These are phyloP conservation scores for Drosophila lacicola DNA, from an alignment of 2,888 invertebrate species.

Conservation along the genomic window DNA sequence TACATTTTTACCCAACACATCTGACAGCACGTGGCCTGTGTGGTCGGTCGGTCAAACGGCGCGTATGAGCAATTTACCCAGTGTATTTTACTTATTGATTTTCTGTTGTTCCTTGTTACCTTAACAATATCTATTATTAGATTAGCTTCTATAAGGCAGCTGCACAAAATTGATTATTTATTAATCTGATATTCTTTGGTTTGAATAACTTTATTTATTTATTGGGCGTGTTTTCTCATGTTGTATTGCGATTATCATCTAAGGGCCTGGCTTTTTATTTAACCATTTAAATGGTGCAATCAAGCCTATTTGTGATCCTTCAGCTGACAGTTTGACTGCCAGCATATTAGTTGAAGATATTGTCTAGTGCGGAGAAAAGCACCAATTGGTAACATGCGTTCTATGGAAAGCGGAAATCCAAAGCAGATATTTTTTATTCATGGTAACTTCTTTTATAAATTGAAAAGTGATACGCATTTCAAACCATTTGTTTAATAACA, in stretches of 20 bases:
- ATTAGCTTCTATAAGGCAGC: neutral
- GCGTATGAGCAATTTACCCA: conserved; percentile 36
- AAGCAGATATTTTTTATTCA: neutral
- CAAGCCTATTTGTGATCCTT: conserved; percentile 18
- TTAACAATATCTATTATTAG: conserved; percentile 17
- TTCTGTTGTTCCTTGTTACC: conserved; percentile 1
- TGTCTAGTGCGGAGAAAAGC: neutral
- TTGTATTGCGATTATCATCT: conserved; percentile 8
- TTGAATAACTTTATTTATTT: neutral
- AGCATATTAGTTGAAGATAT: neutral
- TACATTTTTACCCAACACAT: neutral
- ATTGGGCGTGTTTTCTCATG: neutral
- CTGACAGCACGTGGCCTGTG: conserved; percentile 14
- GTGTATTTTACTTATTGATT: conserved; percentile 45
- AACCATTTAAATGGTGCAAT: neutral
- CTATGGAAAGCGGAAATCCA: no score
- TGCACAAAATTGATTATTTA: conserved; percentile 49
- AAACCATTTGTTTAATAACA: no score
- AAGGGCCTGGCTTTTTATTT: neutral
- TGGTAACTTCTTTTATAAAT: neutral
- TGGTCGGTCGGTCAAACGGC: conserved; percentile 31
- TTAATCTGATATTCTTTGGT: conserved; percentile 20
- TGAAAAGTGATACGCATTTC: no score
- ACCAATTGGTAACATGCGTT: neutral
- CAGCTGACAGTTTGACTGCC: conserved; percentile 20